Conservation (phyloP, 2,888 invertebrate species). For the Heteromurus nitidus region DNA sequence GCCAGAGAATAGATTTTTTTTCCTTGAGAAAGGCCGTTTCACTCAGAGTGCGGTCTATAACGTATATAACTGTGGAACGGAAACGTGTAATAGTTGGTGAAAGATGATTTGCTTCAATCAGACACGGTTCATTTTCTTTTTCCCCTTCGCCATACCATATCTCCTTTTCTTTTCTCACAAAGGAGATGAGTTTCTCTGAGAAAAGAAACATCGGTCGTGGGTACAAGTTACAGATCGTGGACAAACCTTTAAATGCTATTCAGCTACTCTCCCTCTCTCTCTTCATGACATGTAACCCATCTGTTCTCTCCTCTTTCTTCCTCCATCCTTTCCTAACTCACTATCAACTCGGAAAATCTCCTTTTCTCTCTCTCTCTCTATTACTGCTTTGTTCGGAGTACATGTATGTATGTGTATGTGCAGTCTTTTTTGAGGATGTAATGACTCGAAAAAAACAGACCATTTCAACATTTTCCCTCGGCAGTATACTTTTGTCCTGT, state of each 20-base stretch:
- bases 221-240: constrained; percentile 25
- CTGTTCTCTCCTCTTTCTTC: constrained; percentile 22
- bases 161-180: constrained; percentile 36
- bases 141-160: constrained; percentile 19
- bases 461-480: constrained; percentile 52
- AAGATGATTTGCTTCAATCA: constrained; percentile 67
- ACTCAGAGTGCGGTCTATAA: constrained; percentile 5
- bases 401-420: not conserved
- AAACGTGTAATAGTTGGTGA: constrained; percentile 53
- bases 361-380: constrained; percentile 13
- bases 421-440: constrained; percentile 44
- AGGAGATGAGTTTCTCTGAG: constrained; percentile 34
- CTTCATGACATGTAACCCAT: constrained; percentile 21
- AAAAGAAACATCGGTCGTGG: constrained; percentile 7
- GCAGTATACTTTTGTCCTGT: too few relatives aligned
- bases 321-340: constrained; percentile 1
- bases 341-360: constrained; percentile 9
- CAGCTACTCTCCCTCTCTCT: constrained; percentile 13
- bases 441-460: constrained; percentile 62
- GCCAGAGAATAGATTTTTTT: too few relatives aligned
- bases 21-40: not conserved
- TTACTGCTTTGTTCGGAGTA: too few relatives aligned
- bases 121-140: constrained; percentile 68
- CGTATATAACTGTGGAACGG: constrained; percentile 10
- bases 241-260: constrained; percentile 48